Evolutionary conservation across 2,797 vertebrate species (phyloP), one percentile per base, ranked within the genome.

Genomic region (Somateria mollissima): DNA sequence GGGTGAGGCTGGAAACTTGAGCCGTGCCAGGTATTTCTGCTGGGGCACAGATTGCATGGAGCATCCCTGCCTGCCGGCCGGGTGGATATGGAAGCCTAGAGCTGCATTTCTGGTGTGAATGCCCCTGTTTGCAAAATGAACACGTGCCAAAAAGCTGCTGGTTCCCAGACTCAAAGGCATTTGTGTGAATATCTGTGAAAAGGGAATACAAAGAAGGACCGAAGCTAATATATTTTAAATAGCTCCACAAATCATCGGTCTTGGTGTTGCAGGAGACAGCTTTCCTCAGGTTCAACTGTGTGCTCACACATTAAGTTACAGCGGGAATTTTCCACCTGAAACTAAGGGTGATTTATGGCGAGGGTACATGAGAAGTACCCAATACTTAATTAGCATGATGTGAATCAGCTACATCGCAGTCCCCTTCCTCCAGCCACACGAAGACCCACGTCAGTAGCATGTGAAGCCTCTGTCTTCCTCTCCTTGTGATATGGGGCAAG

Each of bases 91-190:
- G 84, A 93, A 85, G 45, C 28, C 53, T 60, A 80, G 90, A 90
- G 57, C 41, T 0, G 0, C 56, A 17, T 78, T 87, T 87, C 90
- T 95, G 78, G 88, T 87, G 75, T 70, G 89, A 97, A 94, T 80
- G 51, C 51, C 78, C 90, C 81, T 43, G 58, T 92, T 87, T 75
- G 64, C 88, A 84, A 92, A 85, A 74, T 45, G 71, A 90, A 95
- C 54, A 53, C 0, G 0, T 89, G 94, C 96, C 93, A 95, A 94
- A 93, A 94, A 96, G 75, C 94, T 93, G 82, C 79, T 88, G 91
- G 87, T 95, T 96, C 87, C 92, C 92, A 95, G 94, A 89, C 92
- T 94, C 92, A 89, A 89, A 95, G 81, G 75, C 90, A 92, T 94
- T 94, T 87, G 80, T 82, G 92, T 77, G 91, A 94, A 58, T 94